Conservation (phyloP, 2,113 vertebrate species). For the Chiloscyllium plagiosum region DNA sequence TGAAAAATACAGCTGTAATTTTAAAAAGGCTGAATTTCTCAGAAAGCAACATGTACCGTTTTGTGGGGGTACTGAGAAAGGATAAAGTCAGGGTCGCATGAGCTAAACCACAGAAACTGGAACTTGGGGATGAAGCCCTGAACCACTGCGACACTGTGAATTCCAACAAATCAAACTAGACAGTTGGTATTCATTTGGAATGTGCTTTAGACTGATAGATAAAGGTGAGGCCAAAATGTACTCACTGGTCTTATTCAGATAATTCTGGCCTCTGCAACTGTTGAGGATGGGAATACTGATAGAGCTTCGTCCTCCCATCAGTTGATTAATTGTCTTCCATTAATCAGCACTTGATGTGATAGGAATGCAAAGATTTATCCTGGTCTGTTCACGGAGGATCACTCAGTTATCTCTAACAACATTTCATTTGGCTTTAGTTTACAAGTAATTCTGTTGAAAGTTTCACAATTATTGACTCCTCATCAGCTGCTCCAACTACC, state of each 20-base stretch:
- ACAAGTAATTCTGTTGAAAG: not conserved
- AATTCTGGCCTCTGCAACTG: not conserved
- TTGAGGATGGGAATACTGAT: not conserved
- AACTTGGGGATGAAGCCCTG: not conserved
- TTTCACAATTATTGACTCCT: not conserved
- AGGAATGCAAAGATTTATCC: not conserved
- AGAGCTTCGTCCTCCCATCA: not conserved
- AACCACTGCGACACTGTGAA: not conserved
- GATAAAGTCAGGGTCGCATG: not conserved
- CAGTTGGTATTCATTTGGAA: not conserved
- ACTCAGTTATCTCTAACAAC: not conserved
- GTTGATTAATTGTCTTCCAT: not conserved
- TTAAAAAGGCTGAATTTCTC: not conserved
- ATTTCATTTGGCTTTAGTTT: not conserved
- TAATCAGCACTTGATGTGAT: not conserved
- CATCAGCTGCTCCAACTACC: not conserved
- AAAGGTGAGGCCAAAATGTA: not conserved
- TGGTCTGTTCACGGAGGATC: not conserved
- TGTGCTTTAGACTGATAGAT: no score
- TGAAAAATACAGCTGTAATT: not conserved
- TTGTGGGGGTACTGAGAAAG: not conserved
- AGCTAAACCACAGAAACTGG: not conserved
- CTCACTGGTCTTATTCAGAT: not conserved
- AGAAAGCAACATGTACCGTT: not conserved
- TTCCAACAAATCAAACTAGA: not conserved